Evolutionary conservation across 2,888 invertebrate species (phyloP).

Genomic region (Marronus borbonicus): DNA sequence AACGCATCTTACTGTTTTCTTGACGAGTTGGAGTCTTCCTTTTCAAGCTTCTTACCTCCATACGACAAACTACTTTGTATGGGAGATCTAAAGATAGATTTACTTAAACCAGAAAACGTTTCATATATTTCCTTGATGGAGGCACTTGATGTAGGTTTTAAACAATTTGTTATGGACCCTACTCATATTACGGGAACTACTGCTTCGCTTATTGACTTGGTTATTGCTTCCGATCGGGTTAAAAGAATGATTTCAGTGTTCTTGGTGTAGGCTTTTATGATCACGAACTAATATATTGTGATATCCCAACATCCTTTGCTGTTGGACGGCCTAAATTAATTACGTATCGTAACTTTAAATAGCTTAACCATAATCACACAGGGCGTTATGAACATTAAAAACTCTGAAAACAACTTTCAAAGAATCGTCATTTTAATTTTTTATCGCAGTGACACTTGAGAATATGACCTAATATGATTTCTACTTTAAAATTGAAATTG

Average conservation of each 20-base stretch:
- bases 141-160: neutral
- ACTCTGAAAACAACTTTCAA: neutral
- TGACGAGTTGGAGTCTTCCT: slow-evolving; percentile 7
- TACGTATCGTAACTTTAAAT: neutral
- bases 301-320: neutral
- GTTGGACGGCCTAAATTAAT: neutral
- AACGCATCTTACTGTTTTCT: too few relatives aligned
- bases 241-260: neutral
- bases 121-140: neutral
- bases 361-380: neutral
- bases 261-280: neutral
- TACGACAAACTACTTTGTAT: slow-evolving; percentile 16
- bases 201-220: neutral
- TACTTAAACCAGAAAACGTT: too few relatives aligned
- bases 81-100: slow-evolving; percentile 35
- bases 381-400: too few relatives aligned
- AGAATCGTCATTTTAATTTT: too few relatives aligned
- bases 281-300: neutral
- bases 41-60: neutral
- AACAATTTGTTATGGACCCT: neutral
- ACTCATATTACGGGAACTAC: slow-evolving; percentile 1
- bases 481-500: too few relatives aligned
- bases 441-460: too few relatives aligned
- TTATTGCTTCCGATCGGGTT: neutral
- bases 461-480: too few relatives aligned